phyloP scores from a whole-genome alignment of 2,888 invertebrate genomes.

The Mayetiola destructor region DNA sequence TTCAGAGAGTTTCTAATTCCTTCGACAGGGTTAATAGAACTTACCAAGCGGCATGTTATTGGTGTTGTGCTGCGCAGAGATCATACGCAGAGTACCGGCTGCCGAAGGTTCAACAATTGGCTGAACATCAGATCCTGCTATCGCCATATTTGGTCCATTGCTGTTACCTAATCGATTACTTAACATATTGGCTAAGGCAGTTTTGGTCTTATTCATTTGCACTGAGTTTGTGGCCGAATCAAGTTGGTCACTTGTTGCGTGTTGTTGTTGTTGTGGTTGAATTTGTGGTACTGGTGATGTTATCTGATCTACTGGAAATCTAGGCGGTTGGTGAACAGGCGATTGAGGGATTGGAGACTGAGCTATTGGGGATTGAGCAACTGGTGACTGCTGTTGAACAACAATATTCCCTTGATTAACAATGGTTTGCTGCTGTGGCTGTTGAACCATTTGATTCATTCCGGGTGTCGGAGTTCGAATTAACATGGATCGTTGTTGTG shows the following conservation, averaged over 20 bases:
- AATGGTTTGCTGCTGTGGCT: too few relatives aligned
- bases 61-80: constrained; percentile 71
- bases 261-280: not conserved
- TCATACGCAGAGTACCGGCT: constrained; percentile 56
- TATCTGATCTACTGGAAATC: not conserved
- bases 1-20: too few relatives aligned
- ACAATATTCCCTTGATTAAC: too few relatives aligned
- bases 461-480: too few relatives aligned
- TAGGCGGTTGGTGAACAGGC: constrained; percentile 13
- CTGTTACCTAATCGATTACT: constrained; percentile 58
- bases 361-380: too few relatives aligned
- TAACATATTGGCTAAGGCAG: constrained; percentile 87
- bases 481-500: too few relatives aligned
- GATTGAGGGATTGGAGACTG: too few relatives aligned
- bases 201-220: constrained; percentile 85
- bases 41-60: too few relatives aligned
- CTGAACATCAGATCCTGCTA: constrained; percentile 31
- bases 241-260: not conserved
- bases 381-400: too few relatives aligned
- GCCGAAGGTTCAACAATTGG: constrained; percentile 41
- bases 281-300: not conserved
- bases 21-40: too few relatives aligned
- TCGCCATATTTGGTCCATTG: constrained; percentile 32
- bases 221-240: constrained; percentile 39
- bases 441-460: too few relatives aligned